phyloP scores from a whole-genome alignment of 2,888 invertebrate species.

The Hemistola chrysoprasaria region DNA sequence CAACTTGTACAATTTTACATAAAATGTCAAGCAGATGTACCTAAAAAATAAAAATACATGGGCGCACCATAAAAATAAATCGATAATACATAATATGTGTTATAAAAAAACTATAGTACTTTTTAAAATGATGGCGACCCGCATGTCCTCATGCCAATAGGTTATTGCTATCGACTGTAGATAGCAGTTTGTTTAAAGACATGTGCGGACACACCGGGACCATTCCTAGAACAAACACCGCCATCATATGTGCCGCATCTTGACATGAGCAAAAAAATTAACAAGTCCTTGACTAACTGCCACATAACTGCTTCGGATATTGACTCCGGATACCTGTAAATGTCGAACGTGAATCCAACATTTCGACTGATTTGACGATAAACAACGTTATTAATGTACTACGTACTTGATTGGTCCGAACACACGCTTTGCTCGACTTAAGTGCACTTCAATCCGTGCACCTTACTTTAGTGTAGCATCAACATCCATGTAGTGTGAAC shows the following conservation, averaged over 20 bases:
- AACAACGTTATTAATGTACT: no score
- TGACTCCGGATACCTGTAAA: conserved; percentile 23
- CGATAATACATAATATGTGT: no score
- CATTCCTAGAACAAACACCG: conserved; percentile 64
- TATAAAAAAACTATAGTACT: conserved; percentile 11
- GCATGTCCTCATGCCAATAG: conserved; percentile 18
- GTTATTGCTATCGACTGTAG: conserved; percentile 6
- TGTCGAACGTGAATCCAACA: conserved; percentile 1
- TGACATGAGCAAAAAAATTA: conserved; percentile 51
- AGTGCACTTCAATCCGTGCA: no score
- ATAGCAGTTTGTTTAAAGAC: conserved; percentile 36
- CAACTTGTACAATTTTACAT: no score
- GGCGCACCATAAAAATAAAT: no score
- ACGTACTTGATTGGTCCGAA: no score
- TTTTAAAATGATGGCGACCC: conserved; percentile 34
- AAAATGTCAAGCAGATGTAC: no score
- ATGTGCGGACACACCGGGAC: conserved; percentile 50
- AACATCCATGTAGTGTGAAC: no score
- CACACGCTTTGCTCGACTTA: no score
- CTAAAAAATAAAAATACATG: no score
- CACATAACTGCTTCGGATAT: conserved; percentile 44
- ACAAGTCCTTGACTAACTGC: conserved; percentile 45
- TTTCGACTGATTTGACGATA: conserved; percentile 1
- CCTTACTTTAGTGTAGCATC: no score
- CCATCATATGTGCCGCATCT: conserved; percentile 61